Conservation (phyloP, 2,113 vertebrate genomes). For the Brienomyrus brachyistius region DNA sequence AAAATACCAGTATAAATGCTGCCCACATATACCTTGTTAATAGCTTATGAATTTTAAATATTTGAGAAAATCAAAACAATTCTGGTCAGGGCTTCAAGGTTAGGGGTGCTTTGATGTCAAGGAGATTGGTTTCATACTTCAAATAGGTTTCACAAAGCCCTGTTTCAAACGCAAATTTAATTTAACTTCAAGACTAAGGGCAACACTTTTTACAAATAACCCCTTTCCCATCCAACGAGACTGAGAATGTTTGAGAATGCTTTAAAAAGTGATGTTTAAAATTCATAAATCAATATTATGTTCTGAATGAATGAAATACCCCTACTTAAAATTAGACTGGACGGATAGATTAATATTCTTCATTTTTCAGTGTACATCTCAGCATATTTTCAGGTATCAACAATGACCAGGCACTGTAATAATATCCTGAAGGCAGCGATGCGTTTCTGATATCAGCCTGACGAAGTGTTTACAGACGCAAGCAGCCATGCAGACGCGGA, state of each 20-base stretch:
- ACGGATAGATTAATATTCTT: neutral
- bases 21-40: constrained; percentile 9
- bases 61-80: constrained; percentile 9
- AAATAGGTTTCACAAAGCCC: neutral
- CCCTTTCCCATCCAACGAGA: neutral
- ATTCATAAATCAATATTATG: neutral
- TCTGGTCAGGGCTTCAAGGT: neutral
- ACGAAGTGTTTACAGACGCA: neutral
- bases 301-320: neutral
- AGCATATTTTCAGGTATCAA: neutral
- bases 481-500: neutral
- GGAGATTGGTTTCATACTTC: constrained; percentile 5
- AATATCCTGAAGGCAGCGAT: neutral
- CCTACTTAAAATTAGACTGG: neutral
- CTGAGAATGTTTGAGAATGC: neutral
- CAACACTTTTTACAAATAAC: neutral
- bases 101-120: neutral
- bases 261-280: neutral
- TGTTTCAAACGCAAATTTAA: neutral
- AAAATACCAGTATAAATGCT: neutral
- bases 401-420: neutral
- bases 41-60: constrained; percentile 3
- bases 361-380: neutral
- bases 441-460: neutral
- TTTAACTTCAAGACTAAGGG: constrained; percentile 1